phyloP scores from a whole-genome alignment of 2,797 vertebrate species.

The Sebastes hubbsi region DNA sequence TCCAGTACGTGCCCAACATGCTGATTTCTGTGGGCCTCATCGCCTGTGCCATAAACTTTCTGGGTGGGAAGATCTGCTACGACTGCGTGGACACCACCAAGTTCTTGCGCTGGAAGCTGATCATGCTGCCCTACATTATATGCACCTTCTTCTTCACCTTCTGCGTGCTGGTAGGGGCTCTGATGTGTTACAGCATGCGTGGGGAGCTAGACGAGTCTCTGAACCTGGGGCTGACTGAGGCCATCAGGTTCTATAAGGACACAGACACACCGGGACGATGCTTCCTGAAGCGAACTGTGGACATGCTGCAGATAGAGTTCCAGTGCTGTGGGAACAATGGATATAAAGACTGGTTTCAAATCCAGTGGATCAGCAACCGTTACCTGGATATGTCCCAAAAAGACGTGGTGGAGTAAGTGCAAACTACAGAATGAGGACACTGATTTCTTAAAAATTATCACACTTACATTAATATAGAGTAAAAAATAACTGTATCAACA shows the following conservation, averaged over 20 bases:
- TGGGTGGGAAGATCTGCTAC: conserved; percentile 95
- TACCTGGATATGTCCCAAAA: conserved; percentile 90
- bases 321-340: conserved; percentile 91
- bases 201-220: conserved; percentile 89
- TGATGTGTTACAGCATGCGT: conserved; percentile 92
- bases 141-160: conserved; percentile 93
- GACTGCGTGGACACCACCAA: conserved; percentile 90
- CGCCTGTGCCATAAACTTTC: conserved; percentile 90
- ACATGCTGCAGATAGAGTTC: conserved; percentile 91
- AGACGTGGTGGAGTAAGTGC: conserved; percentile 90
- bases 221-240: conserved; percentile 83
- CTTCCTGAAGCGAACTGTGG: conserved; percentile 90
- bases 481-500: background rate
- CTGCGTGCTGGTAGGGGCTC: conserved; percentile 88
- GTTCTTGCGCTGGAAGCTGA: conserved; percentile 91
- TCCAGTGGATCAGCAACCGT: conserved; percentile 92
- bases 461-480: background rate
- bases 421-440: background rate
- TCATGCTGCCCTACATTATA: conserved; percentile 91
- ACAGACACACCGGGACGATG: conserved; percentile 92
- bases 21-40: conserved; percentile 90
- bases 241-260: conserved; percentile 91
- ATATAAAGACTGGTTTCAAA: conserved; percentile 92
- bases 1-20: conserved; percentile 90
- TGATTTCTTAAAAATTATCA: background rate